These are phyloP conservation scores for Arctocebus calabarensis DNA, from an alignment of 2,797 vertebrate species.

Conservation along the genomic window DNA sequence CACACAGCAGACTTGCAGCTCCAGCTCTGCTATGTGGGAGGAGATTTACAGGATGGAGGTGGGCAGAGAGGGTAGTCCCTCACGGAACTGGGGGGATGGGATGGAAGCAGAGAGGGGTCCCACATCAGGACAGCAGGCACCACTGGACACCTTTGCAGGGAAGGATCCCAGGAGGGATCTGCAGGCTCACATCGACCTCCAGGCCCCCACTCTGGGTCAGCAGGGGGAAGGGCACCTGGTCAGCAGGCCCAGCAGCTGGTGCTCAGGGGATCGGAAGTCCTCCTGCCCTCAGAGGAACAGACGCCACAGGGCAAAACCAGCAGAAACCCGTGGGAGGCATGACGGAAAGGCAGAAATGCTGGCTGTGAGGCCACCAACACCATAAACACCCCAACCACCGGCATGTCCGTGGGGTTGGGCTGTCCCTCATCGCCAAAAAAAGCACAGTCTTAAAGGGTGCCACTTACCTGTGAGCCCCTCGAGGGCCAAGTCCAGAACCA, in stretches of 20 bases:
- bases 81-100: background rate
- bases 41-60: background rate
- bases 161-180: background rate
- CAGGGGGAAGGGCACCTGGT: background rate
- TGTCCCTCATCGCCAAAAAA: background rate
- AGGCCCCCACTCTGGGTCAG: background rate
- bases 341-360: background rate
- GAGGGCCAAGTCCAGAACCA: background rate
- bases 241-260: background rate
- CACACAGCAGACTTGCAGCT: background rate
- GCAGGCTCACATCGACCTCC: background rate
- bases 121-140: background rate
- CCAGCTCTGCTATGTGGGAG: background rate
- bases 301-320: background rate
- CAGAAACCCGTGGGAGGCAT: background rate
- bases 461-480: too few relatives aligned
- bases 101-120: background rate
- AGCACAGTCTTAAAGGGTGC: background rate
- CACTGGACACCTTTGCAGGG: background rate
- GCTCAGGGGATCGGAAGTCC: background rate
- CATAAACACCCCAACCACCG: accelerated
- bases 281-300: background rate
- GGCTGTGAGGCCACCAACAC: background rate
- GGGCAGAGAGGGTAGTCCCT: background rate
- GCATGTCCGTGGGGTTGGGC: background rate